A percentile compares a stretch with the other conserved stretches of the same genome.
These are phyloP conservation scores for Epizoanthus fatuus DNA, from an alignment of 92 coral and sea anemone genomes.

Conservation along the genomic window DNA sequence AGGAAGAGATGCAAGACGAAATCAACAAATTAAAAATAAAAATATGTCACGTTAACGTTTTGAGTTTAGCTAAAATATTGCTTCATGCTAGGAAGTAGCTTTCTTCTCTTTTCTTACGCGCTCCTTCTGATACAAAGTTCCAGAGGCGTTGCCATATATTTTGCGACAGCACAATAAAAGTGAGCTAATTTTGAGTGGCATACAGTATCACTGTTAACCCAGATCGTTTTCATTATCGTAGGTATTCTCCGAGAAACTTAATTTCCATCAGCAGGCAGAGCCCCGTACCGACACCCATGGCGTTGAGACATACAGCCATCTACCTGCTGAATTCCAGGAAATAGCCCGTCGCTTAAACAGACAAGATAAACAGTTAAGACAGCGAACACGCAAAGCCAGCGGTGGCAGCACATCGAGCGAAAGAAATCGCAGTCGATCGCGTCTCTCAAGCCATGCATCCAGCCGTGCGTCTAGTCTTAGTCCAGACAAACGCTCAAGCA, in stretches of 20 bases:
- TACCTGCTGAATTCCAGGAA: slow-evolving; percentile 97
- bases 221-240: neutral
- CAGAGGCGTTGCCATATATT: no score
- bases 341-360: slow-evolving; percentile 95
- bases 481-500: slow-evolving; percentile 65
- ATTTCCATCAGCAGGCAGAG: slow-evolving; percentile 71
- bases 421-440: slow-evolving; percentile 74
- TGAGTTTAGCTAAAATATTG: no score
- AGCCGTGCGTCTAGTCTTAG: slow-evolving; percentile 82
- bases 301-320: slow-evolving; percentile 85
- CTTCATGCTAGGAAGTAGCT: no score
- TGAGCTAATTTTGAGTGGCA: neutral
- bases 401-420: slow-evolving; percentile 74
- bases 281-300: slow-evolving; percentile 90
- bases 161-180: no score
- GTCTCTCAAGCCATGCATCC: slow-evolving; percentile 76
- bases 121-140: no score
- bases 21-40: no score
- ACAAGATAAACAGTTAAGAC: slow-evolving; percentile 81
- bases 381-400: slow-evolving; percentile 44
- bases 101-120: no score
- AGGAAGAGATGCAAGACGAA: no score
- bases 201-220: neutral
- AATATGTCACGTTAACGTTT: no score
- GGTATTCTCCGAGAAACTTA: slow-evolving; percentile 59